These are phyloP conservation scores for Embidobia sp. DNA, from an alignment of 2,888 invertebrate genomes.

Conservation along the genomic window DNA sequence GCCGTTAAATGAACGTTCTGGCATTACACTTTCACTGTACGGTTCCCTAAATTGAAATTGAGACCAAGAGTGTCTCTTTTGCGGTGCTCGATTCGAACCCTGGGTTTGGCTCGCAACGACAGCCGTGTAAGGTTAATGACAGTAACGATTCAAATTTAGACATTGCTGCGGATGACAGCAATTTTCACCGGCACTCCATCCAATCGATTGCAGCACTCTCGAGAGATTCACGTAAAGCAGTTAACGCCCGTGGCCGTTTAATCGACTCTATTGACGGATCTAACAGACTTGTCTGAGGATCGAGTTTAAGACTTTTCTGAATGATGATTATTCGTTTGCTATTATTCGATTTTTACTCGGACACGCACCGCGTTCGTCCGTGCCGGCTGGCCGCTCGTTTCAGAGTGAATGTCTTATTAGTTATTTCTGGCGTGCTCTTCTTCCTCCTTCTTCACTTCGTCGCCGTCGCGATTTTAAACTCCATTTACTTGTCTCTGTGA, in stretches of 20 bases:
- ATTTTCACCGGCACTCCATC: constrained; percentile 46
- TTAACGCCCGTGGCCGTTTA: too few species aligned
- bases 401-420: constrained; percentile 81
- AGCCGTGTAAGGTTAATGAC: constrained; percentile 33
- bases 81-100: too few species aligned
- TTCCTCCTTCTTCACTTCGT: constrained; percentile 62
- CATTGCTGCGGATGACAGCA: constrained; percentile 14
- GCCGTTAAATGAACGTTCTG: too few species aligned
- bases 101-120: too few species aligned
- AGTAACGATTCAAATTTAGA: constrained; percentile 31
- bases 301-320: too few species aligned
- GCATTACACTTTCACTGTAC: too few species aligned
- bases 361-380: constrained; percentile 81
- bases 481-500: constrained; percentile 17
- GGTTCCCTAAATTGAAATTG: too few species aligned
- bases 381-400: constrained; percentile 81
- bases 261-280: too few species aligned
- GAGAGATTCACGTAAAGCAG: too few species aligned
- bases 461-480: constrained; percentile 34
- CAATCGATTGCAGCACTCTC: background rate
- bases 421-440: constrained; percentile 79
- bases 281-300: too few species aligned
- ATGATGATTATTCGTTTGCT: too few species aligned
- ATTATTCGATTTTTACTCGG: constrained; percentile 36
- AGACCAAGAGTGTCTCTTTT: too few species aligned